A percentile compares a stretch with the other conserved stretches of the same genome.
Conservation (phyloP, 2,797 vertebrate species). For the Urosaurus nigricauda region DNA sequence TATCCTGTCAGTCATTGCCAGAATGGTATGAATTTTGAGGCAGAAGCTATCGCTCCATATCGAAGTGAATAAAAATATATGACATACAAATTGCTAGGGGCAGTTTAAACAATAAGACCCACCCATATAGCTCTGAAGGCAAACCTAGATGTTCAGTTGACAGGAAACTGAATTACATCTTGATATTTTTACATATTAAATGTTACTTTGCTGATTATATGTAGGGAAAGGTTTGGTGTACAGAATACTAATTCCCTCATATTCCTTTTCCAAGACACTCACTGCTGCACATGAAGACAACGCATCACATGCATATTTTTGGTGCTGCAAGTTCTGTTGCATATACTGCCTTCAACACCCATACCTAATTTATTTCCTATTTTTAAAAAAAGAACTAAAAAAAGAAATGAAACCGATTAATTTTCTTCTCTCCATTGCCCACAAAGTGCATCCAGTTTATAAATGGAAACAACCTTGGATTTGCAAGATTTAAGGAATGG, state of each 20-base stretch:
- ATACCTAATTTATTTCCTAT: constrained; percentile 51
- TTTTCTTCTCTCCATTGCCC: constrained; percentile 41
- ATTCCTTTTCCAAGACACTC: constrained; percentile 59
- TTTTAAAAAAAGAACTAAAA: constrained; percentile 17
- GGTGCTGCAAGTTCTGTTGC: constrained; percentile 52
- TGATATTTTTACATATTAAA: constrained; percentile 34
- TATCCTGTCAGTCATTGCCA: constrained; percentile 83
- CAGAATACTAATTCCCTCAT: constrained; percentile 48
- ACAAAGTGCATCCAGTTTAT: not conserved
- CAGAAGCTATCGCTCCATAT: constrained; percentile 70
- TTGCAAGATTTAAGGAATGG: not conserved
- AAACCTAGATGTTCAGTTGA: constrained; percentile 57
- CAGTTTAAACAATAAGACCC: constrained; percentile 75
- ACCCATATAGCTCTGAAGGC: constrained; percentile 54
- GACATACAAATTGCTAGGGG: constrained; percentile 70
- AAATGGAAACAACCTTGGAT: constrained; percentile 4
- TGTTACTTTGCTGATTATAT: constrained; percentile 20
- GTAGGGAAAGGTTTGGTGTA: constrained; percentile 42
- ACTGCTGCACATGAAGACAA: constrained; percentile 51
- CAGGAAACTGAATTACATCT: constrained; percentile 67
- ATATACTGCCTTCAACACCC: constrained; percentile 10
- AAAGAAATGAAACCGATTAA: constrained; percentile 7
- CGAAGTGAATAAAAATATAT: constrained; percentile 79
- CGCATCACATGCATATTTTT: constrained; percentile 54
- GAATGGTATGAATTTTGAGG: constrained; percentile 77